Evolutionary conservation across 2,888 invertebrate species (phyloP).

Genomic region (Nemurella pictetii): DNA sequence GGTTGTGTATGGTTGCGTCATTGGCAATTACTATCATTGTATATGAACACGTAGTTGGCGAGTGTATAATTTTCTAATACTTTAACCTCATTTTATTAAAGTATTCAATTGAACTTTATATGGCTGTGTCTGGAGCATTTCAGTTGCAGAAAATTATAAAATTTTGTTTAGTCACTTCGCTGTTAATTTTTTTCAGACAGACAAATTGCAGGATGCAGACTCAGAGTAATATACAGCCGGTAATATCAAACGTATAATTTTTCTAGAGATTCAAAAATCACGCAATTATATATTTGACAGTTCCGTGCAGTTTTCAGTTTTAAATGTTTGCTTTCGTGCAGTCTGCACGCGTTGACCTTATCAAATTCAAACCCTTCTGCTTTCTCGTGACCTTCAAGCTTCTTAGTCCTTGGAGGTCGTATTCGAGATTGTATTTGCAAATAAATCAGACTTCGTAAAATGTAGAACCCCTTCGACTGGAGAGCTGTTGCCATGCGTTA

Average conservation of each 20-base stretch:
- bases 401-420: too few species aligned
- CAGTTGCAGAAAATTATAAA: not conserved
- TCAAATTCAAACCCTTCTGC: not conserved
- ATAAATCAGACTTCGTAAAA: too few species aligned
- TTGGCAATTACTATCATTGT: not conserved
- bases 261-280: not conserved
- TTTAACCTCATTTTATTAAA: not conserved
- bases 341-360: not conserved
- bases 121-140: not conserved
- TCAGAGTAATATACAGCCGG: not conserved
- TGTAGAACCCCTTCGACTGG: too few species aligned
- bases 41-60: not conserved
- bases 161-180: not conserved
- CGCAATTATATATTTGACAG: not conserved
- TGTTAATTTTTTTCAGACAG: not conserved
- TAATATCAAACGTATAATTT: not conserved
- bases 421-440: too few species aligned
- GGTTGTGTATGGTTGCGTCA: not conserved
- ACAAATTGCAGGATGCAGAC: not conserved
- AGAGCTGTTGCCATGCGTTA: too few species aligned
- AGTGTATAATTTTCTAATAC: not conserved
- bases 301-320: not conserved
- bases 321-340: not conserved
- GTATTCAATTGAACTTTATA: not conserved
- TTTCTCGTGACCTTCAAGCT: not conserved